Conservation (phyloP, 1,140 invertebrate species). For the Drosophila chauvacae region DNA sequence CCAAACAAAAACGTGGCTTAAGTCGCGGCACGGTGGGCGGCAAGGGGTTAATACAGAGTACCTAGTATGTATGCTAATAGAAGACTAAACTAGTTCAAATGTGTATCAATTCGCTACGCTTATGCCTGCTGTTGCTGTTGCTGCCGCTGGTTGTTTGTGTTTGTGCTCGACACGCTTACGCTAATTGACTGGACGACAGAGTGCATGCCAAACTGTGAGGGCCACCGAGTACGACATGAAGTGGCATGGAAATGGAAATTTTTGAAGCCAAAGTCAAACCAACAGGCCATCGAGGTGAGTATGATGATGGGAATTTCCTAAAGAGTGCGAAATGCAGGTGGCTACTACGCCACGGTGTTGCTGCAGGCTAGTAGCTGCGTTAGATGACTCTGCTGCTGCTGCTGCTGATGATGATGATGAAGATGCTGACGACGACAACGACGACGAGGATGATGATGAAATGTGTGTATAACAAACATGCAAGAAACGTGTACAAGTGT, state of each 20-base stretch:
- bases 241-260: constrained; percentile 72
- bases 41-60: constrained; percentile 62
- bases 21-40: constrained; percentile 53
- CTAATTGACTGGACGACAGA: constrained; percentile 68
- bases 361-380: too few species aligned
- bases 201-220: constrained; percentile 67
- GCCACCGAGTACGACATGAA: constrained; percentile 44
- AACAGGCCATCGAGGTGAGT: neutral
- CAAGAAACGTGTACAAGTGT: constrained; percentile 79
- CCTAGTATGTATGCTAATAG: constrained; percentile 54
- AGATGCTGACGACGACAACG: constrained; percentile 25
- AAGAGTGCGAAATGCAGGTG: neutral
- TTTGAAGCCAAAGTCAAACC: constrained; percentile 47
- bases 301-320: neutral
- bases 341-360: neutral
- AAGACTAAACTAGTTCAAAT: constrained; percentile 71
- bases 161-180: constrained; percentile 47
- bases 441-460: constrained; percentile 48
- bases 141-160: constrained; percentile 21
- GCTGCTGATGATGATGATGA: constrained; percentile 19
- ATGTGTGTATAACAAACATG: constrained; percentile 71
- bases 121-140: constrained; percentile 48
- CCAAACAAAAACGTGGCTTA: constrained; percentile 23
- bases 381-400: constrained; percentile 26
- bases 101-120: constrained; percentile 47